A percentile compares a stretch with the other conserved stretches of the same genome.
Conservation (phyloP, 2,888 invertebrate genomes). For the Acrobeloides nanus region DNA sequence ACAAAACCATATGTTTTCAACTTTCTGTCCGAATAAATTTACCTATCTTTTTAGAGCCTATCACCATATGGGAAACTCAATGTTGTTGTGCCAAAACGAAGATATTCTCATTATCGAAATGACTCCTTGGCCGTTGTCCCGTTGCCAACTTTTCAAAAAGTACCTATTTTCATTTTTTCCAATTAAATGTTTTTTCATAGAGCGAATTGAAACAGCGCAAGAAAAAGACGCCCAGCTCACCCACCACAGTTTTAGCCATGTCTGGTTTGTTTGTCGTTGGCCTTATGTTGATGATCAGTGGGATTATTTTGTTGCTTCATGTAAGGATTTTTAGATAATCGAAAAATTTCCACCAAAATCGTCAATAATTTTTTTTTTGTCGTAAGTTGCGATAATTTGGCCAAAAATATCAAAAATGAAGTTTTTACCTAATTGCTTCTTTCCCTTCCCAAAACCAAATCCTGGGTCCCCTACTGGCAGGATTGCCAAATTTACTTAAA, state of each 20-base stretch:
- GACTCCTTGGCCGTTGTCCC: constrained; percentile 43
- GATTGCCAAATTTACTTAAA: too few relatives aligned
- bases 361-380: too few relatives aligned
- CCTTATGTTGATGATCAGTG: constrained; percentile 40
- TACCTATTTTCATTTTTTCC: constrained; percentile 9
- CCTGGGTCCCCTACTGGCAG: too few relatives aligned
- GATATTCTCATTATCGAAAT: constrained; percentile 32
- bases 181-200: not conserved
- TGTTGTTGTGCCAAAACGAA: constrained; percentile 27
- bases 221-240: constrained; percentile 49
- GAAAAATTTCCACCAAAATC: too few relatives aligned
- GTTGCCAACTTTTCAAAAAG: constrained; percentile 43
- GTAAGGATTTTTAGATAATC: too few relatives aligned
- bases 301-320: constrained; percentile 44
- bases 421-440: too few relatives aligned
- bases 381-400: too few relatives aligned
- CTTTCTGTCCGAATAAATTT: too few relatives aligned
- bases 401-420: too few relatives aligned
- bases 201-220: constrained; percentile 2
- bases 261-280: constrained; percentile 50
- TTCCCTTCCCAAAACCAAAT: too few relatives aligned
- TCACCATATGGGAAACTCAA: constrained; percentile 22
- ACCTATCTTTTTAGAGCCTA: constrained; percentile 11
- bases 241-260: constrained; percentile 46
- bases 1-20: too few relatives aligned